Conservation (phyloP, 1,140 invertebrate species). For the Vanessa atalanta region DNA sequence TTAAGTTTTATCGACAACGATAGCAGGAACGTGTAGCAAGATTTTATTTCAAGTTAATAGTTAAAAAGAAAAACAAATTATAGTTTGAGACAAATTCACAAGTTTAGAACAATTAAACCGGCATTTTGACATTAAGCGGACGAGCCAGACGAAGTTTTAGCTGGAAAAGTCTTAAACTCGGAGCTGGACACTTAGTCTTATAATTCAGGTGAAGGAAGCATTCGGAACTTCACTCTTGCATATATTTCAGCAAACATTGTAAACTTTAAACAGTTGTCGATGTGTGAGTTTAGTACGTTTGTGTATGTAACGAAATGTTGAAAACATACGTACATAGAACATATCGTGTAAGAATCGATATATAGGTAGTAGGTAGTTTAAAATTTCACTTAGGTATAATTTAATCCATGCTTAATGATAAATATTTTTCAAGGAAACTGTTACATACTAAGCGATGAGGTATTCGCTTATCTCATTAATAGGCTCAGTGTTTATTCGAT, state of each 20-base stretch:
- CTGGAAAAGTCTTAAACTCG: constrained; percentile 52
- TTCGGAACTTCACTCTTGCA: constrained; percentile 23
- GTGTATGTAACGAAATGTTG: neutral
- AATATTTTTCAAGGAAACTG: no score
- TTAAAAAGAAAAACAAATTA: constrained; percentile 37
- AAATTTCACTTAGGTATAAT: no score
- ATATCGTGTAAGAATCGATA: neutral
- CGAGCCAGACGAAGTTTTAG: constrained; percentile 52
- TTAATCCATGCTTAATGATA: no score
- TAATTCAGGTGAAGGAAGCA: constrained; percentile 40
- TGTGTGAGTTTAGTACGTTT: neutral
- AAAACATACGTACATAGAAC: neutral
- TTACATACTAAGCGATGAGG: no score
- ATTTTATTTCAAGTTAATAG: neutral
- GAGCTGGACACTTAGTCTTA: constrained; percentile 46
- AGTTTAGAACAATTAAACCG: constrained; percentile 59
- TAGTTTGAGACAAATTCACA: constrained; percentile 61
- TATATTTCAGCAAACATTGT: constrained; percentile 11
- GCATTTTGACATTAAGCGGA: constrained; percentile 52
- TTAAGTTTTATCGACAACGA: neutral
- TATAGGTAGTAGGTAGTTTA: no score
- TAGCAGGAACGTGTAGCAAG: no score
- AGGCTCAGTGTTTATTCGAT: no score
- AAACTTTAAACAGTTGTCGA: constrained; percentile 9
- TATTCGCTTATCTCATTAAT: no score